Base-by-base conservation (phyloP, 2,888 invertebrate species). In the Synanthedon andrenaeformis region DNA sequence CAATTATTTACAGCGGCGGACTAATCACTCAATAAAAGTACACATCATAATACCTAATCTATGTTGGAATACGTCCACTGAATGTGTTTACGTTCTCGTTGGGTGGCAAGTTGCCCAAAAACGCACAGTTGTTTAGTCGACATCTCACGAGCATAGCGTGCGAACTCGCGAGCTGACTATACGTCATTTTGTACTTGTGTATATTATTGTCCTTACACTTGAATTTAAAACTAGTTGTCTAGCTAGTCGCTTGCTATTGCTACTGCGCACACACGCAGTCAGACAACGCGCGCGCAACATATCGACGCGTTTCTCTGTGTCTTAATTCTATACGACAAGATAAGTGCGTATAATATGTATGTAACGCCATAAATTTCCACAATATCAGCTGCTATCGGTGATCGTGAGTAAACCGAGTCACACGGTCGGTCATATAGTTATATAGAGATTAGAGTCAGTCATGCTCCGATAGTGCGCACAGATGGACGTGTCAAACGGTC, bases 401-500 rank as follows among this genome's bases (percentile, higher is more conserved):
- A 58, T 51, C 49, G 49, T 53, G 51, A 49, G 49, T 42, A 28
- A 28, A 51, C 42, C 53, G 56, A 42, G 53, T 48, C 49, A n/a
- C 4, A 11, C 19, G 28, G 23, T 10, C 35, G 10, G 12, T 52
- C 51, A 52, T 52, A 55, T 52, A n/a, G 52, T 49, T 19, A 8
- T 8, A 35, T 35, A n/a, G n/a, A n/a, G n/a, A n/a, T n/a, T n/a
- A 52, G 53, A 51, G 58, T 66, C 76, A 86, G 86, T 85, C 72
- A 86, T 88, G 87, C 69, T 65, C 67, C 65, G 79, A 69, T 83
- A 82, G 72, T 64, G 62, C 65, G 54, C 65, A 61, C 69, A 68
- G 64, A 88, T 88, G 88, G 88, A 87, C 65, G 82, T 75, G 58
- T 56, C 62, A 12, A 83, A 79, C 76, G 82, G 78, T 23, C 82